Percentiles rank a stretch among this genome's conserved stretches.
These are phyloP conservation scores for Ciconia boyciana DNA, from an alignment of 2,113 vertebrate genomes.

Conservation along the genomic window DNA sequence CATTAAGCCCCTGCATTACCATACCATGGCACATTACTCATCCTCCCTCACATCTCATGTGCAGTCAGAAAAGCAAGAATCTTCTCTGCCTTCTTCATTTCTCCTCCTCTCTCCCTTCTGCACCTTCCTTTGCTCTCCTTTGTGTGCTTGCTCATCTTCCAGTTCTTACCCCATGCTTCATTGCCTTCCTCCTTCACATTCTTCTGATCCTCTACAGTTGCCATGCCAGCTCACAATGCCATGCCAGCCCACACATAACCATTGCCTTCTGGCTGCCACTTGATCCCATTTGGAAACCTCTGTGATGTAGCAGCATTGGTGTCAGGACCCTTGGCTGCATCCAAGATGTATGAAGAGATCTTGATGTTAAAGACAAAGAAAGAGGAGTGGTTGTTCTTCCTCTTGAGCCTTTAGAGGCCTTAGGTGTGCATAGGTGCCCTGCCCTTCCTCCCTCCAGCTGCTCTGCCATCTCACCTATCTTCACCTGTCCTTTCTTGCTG, in stretches of 20 bases:
- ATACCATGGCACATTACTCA: neutral
- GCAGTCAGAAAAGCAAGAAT: neutral
- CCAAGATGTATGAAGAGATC: neutral
- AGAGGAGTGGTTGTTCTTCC: neutral
- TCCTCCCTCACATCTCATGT: neutral
- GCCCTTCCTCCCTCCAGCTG: neutral
- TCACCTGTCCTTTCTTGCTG: neutral
- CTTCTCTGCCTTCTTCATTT: neutral
- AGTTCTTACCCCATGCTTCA: neutral
- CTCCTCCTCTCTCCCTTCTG: neutral
- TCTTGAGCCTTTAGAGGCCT: neutral
- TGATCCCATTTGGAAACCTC: neutral
- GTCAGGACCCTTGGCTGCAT: neutral
- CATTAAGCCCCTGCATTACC: neutral
- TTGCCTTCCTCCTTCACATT: neutral
- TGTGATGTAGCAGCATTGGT: neutral
- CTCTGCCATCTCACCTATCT: neutral
- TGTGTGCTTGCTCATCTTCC: neutral
- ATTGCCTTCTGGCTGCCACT: neutral
- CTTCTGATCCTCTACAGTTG: neutral
- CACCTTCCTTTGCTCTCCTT: neutral
- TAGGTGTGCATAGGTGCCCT: neutral
- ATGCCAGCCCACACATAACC: neutral
- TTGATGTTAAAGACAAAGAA: neutral
- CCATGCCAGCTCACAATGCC: neutral